Evolutionary conservation across 1,140 invertebrate species (phyloP), one percentile per base, ranked within the genome.

Genomic region (Calephelis virginiensis): DNA sequence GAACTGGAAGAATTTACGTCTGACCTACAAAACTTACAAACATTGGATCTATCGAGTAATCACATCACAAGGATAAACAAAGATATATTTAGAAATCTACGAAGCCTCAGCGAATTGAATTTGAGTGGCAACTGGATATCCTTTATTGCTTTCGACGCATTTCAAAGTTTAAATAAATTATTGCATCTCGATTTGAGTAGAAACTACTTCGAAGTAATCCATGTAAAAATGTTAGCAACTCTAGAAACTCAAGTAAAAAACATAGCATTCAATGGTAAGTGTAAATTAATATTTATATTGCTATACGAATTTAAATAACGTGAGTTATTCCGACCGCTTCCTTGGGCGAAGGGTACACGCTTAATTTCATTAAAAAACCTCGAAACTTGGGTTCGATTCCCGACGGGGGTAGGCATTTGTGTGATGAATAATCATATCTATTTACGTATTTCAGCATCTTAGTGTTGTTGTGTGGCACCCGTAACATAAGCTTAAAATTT

Each of bases 41-140:
- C 94, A 60, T 91, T 97, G 50, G 97, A 98, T 83, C 84, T 98
- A 10, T 97, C 96, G 7, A 95, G 93, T 77, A 98, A 98, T 92
- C 95, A 96, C 83, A 94, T 98, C 68, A 94, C 94, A 13, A 93
- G 94, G 71, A 94, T 98, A 64, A 94, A 93, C 62, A 96, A 95
- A 86, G 93, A 94, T 46, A 95, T 94, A 11, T 97, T 97, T 81
- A 93, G 94, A 68, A 93, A 96, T 85, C 90, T 97, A 13, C 92
- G 94, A 43, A 96, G 94, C 61, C 87, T 98, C 5, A 93, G 93
- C 10, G 95, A 97, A 77, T 88, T 98, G 14, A 93, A 96, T 84
- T 92, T 98, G 17, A 95, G 94, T 78, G 95, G 96, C 5, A 98
- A 98, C 85, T 95, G 94, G 92, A 95, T 98, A 77, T 95, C 95